Percentiles rank a stretch among this genome's conserved stretches.
phyloP scores from a whole-genome alignment of 2,888 invertebrate species.

The Podabrus alpinus region DNA sequence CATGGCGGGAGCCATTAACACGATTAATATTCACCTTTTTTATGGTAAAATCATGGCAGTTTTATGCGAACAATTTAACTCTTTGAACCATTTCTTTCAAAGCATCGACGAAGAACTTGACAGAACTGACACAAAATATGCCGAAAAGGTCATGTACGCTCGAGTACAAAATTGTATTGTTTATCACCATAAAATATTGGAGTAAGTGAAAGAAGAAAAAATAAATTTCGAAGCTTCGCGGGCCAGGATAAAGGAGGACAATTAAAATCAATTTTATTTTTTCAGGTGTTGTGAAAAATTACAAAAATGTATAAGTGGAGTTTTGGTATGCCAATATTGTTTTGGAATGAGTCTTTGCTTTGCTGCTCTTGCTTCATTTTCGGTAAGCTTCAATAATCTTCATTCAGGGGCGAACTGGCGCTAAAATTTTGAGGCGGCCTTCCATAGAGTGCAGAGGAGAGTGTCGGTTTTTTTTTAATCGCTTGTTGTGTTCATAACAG shows the following conservation, averaged over 20 bases:
- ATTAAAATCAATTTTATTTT: background rate
- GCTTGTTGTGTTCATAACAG: too few species aligned
- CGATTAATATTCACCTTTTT: conserved; percentile 21
- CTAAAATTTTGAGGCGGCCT: too few species aligned
- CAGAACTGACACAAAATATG: background rate
- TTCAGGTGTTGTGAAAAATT: conserved; percentile 20
- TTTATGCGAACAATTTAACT: conserved; percentile 21
- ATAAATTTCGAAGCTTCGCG: too few species aligned
- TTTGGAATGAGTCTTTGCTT: conserved; percentile 26
- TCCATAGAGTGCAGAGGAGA: too few species aligned
- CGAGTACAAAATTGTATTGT: conserved; percentile 7
- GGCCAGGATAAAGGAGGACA: too few species aligned
- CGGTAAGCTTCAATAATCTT: conserved; percentile 2
- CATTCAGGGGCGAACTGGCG: too few species aligned
- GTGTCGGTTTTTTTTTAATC: too few species aligned
- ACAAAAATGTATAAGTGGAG: conserved; percentile 20
- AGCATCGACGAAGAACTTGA: conserved; percentile 1
- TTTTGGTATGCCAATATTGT: conserved; percentile 22
- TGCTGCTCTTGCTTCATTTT: conserved; percentile 23
- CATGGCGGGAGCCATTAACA: conserved; percentile 10
- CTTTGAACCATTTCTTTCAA: conserved; percentile 12
- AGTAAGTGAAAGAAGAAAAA: too few species aligned
- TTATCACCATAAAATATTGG: conserved; percentile 22
- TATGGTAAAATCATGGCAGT: conserved; percentile 22
- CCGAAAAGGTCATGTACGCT: conserved; percentile 1